Evolutionary conservation across 2,797 vertebrate species (phyloP), one percentile per base, ranked within the genome.

Genomic region (Squalus acanthias): DNA sequence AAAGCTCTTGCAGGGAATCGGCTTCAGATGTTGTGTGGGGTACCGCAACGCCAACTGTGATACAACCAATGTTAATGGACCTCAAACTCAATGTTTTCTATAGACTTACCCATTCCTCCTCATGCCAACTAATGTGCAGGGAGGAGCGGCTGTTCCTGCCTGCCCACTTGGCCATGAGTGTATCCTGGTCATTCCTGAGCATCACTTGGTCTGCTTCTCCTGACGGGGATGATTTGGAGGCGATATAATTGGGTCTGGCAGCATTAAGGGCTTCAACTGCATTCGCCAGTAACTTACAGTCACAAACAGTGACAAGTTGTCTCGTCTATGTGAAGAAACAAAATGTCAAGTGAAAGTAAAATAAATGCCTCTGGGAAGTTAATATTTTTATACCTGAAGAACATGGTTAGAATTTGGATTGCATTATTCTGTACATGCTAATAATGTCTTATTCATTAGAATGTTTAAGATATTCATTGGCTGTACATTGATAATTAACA

Each of bases 171-270:
- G 99, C 99, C 91, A 99, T 98, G 91, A 99, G 98, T 0, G 99
- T 99, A 97, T 99, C 99, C 97, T 99, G 99, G 97, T 99, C 99
- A 5, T 99, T 99, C 22, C 99, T 98, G 39, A 99, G 98, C 97
- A 99, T 98, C 82, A 99, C 99, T 97, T 99, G 99, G 70, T 99
- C 99, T 1, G 98, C 98, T 91, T 99, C 99, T 0, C 98, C 98
- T 0, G 99, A 99, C 2, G 99, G 99, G 6, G 99, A 99, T 46
- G 98, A 98, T 97, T 99, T 99, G 91, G 99, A 99, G 97, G 99
- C 99, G 8, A 99, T 99, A 97, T 99, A 99, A 97, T 99, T 99
- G 0, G 99, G 99, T 74, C 99, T 98, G 0, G 99, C 99, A 0
- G 99, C 99, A 0, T 99, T 99, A 96, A 99, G 98, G 57, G 98